Evolutionary conservation across 2,113 vertebrate species (phyloP).

Genomic region (Pollimyrus isidori): DNA sequence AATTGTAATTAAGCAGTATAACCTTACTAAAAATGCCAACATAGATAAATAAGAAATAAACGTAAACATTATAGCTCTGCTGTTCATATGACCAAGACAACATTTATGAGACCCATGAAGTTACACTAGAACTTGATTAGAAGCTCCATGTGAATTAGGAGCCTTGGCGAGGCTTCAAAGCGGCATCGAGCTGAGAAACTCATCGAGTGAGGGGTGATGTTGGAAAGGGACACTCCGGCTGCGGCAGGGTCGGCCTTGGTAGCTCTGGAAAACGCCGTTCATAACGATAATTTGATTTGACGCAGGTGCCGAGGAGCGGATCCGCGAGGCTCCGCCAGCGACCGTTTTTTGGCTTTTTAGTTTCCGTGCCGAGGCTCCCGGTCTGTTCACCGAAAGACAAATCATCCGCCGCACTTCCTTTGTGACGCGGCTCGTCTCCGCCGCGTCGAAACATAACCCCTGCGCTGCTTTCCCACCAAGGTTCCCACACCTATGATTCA

Average conservation of each 20-base stretch:
- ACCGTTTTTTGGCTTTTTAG: not conserved
- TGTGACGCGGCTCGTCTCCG: not conserved
- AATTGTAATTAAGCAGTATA: not conserved
- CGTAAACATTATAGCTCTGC: not conserved
- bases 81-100: not conserved
- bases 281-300: not conserved
- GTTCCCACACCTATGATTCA: conserved; percentile 30
- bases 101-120: not conserved
- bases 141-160: not conserved
- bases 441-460: conserved; percentile 33
- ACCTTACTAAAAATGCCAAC: not conserved
- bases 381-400: conserved; percentile 1
- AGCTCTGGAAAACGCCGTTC: not conserved
- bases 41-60: not conserved
- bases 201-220: not conserved
- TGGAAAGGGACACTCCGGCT: not conserved
- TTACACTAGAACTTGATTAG: not conserved
- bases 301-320: not conserved
- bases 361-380: not conserved
- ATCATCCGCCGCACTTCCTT: not conserved
- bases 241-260: not conserved
- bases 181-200: conserved; percentile 1
- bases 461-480: conserved; percentile 27
- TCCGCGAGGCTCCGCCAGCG: not conserved
- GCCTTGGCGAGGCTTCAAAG: conserved; percentile 9